Evolutionary conservation across 1,140 invertebrate genomes (phyloP).

Genomic region (Heliconius himera): DNA sequence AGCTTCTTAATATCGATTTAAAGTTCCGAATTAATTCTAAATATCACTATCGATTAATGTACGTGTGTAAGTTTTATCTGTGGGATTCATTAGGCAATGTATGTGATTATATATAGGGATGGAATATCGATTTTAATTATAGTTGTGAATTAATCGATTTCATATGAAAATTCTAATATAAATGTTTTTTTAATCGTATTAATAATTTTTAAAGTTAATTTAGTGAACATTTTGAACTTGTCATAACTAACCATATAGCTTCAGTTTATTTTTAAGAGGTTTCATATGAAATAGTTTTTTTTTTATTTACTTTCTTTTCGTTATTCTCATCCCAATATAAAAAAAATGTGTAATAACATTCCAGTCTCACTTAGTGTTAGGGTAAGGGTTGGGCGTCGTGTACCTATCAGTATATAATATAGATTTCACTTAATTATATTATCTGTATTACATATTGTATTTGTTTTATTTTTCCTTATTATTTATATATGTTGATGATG

Average conservation of each 20-base stretch:
- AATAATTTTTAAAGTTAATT: neutral
- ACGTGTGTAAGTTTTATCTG: slow-evolving; percentile 20
- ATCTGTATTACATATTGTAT: slow-evolving; percentile 50
- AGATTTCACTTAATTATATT: slow-evolving; percentile 59
- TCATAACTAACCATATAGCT: neutral
- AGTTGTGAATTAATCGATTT: neutral
- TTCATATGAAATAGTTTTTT: neutral
- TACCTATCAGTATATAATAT: slow-evolving; percentile 58
- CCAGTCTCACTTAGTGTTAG: slow-evolving; percentile 42
- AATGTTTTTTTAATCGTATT: neutral
- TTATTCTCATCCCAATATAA: slow-evolving; percentile 16
- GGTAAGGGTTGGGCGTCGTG: slow-evolving; percentile 42
- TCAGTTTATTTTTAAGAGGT: neutral
- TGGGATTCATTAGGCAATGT: slow-evolving; percentile 7
- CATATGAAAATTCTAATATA: neutral
- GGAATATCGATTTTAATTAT: neutral
- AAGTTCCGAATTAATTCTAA: slow-evolving; percentile 34
- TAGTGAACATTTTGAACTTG: neutral
- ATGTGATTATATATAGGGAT: neutral
- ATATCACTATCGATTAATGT: slow-evolving; percentile 26
- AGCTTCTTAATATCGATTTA: slow-evolving; percentile 31
- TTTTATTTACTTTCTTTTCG: neutral
- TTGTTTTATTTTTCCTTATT: slow-evolving; percentile 35
- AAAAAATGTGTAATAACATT: slow-evolving; percentile 31
- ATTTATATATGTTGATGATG: too few relatives aligned